Evolutionary conservation across 2,888 invertebrate species (phyloP), one percentile per base, ranked within the genome.

Genomic region (Agrilus mali): DNA sequence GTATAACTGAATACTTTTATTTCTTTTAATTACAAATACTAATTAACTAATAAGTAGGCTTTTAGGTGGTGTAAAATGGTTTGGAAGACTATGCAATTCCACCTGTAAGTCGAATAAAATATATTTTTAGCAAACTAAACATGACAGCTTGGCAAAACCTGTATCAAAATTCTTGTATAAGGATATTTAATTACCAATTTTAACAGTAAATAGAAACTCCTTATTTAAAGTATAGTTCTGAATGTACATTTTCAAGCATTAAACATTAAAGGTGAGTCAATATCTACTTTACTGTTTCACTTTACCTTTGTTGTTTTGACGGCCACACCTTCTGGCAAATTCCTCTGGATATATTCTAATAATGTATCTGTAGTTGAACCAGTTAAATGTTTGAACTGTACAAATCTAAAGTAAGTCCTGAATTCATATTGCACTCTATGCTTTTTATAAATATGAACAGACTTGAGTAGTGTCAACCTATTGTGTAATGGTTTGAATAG

Each of bases 251-350:
- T n/a, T n/a, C n/a, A n/a, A n/a, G n/a, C n/a, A n/a, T n/a, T n/a
- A n/a, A n/a, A n/a, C n/a, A n/a, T n/a, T n/a, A n/a, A n/a, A n/a
- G n/a, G n/a, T n/a, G n/a, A n/a, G n/a, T n/a, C n/a, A n/a, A n/a
- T n/a, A n/a, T n/a, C n/a, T n/a, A n/a, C 20, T 20, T 27, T 27
- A 4, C 27, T 27, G 10, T 27, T 27, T 1, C 10, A 7, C 5
- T 2, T 10, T 55, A 86, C 78, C 71, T 82, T 88, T 2, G 87
- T 86, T 1, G 86, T 82, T 72, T 93, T 93, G 65, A 98, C 76
- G 4, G 90, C 89, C 50, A 97, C 87, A 33, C 97, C 97, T 73
- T 98, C 98, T 0, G 98, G 98, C 42, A 98, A 73, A 71, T 97
- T 97, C 55, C 97, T 74, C 65, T 98, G 83, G 45, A 96, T 79